Conservation (phyloP, 2,113 vertebrate genomes). For the Mesocricetus auratus region DNA sequence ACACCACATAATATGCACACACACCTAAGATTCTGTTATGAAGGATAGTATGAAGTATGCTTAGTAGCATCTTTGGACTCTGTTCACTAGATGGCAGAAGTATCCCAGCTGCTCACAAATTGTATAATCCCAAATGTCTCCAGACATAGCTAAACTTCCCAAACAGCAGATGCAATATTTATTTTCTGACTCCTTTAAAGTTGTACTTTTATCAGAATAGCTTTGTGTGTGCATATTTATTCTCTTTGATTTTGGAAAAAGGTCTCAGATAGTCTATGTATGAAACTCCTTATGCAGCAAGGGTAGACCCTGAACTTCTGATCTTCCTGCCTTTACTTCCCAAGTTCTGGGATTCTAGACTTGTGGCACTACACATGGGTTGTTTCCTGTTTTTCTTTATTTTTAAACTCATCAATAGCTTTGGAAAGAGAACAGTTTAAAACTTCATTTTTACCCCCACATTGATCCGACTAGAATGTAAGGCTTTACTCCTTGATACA, state of each 20-base stretch:
- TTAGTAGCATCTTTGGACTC: neutral
- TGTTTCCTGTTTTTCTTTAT: too few species aligned
- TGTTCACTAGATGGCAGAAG: neutral
- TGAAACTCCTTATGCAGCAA: too few species aligned
- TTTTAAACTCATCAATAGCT: neutral
- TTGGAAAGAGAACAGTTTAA: slow-evolving; percentile 29
- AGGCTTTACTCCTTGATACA: neutral
- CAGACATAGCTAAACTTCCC: neutral
- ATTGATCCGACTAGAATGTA: neutral
- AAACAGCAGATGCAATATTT: neutral
- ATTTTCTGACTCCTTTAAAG: neutral
- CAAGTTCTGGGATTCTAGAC: too few species aligned
- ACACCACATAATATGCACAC: slow-evolving; percentile 15
- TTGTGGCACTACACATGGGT: neutral
- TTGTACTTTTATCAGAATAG: neutral
- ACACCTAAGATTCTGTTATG: neutral
- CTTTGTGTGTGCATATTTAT: slow-evolving; percentile 25
- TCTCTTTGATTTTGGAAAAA: neutral
- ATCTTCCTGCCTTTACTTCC: neutral
- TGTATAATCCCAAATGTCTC: neutral
- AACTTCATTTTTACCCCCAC: slow-evolving; percentile 9
- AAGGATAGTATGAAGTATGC: neutral
- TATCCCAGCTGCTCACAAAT: neutral
- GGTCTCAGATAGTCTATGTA: neutral
- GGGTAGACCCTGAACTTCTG: neutral